phyloP scores from a whole-genome alignment of 2,797 vertebrate species.

The Cossypha dichroa region DNA sequence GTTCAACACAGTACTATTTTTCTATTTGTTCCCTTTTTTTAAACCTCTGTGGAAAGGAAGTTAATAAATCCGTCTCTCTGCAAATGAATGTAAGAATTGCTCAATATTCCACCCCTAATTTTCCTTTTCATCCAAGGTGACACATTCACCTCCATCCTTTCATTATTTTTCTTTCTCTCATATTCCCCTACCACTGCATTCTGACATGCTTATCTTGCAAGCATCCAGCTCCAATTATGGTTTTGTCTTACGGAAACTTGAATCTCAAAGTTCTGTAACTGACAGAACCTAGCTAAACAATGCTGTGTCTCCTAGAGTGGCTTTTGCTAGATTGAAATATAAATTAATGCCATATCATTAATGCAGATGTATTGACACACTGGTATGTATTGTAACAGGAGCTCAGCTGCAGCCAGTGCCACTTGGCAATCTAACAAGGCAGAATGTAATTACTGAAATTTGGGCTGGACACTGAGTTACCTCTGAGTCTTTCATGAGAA shows the following conservation, averaged over 20 bases:
- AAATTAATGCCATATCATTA: background rate
- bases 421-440: background rate
- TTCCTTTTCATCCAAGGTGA: background rate
- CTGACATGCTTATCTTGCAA: background rate
- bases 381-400: background rate
- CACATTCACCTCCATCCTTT: background rate
- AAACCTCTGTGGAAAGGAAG: background rate
- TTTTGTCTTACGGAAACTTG: background rate
- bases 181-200: background rate
- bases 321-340: background rate
- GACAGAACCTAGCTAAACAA: background rate
- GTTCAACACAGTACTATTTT: background rate
- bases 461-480: background rate
- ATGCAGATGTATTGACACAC: background rate
- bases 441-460: background rate
- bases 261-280: background rate
- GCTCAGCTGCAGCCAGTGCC: background rate
- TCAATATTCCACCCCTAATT: background rate
- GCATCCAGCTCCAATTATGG: background rate
- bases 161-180: background rate
- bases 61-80: background rate
- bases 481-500: background rate
- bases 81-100: background rate
- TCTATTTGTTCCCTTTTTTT: background rate
- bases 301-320: background rate